phyloP scores from a whole-genome alignment of 1,140 invertebrate species.

The Diorhabda sublineata region DNA sequence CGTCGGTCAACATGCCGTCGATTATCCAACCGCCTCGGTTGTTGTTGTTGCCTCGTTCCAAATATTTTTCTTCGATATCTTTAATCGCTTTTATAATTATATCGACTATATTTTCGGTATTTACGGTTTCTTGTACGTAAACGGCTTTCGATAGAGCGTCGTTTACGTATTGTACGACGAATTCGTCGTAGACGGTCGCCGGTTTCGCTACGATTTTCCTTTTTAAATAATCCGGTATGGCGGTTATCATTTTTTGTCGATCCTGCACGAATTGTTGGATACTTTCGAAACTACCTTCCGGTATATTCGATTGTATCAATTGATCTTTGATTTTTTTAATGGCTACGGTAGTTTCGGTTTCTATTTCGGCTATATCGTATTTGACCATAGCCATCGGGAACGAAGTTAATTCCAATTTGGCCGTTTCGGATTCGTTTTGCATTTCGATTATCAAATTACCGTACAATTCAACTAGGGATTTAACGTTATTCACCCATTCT shows the following conservation, averaged over 20 bases:
- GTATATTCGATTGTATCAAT: conserved; percentile 22
- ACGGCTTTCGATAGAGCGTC: conserved; percentile 45
- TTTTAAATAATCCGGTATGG: conserved; percentile 33
- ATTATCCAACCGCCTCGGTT: conserved; percentile 53
- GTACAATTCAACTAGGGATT: conserved; percentile 18
- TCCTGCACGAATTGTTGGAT: conserved; percentile 26
- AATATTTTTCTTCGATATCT: conserved; percentile 42
- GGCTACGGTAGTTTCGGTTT: conserved; percentile 24
- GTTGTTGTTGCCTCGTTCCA: conserved; percentile 33
- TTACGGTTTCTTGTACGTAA: conserved; percentile 42
- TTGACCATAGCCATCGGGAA: conserved; percentile 31
- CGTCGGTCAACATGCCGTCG: conserved; percentile 52
- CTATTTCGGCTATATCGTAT: conserved; percentile 19
- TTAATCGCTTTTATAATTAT: conserved; percentile 46
- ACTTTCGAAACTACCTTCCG: conserved; percentile 17
- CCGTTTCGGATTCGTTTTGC: conserved; percentile 20
- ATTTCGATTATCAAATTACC: conserved; percentile 12
- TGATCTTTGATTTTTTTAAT: conserved; percentile 22
- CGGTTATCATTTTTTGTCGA: conserved; percentile 22
- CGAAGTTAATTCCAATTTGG: conserved; percentile 32
- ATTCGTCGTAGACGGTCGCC: conserved; percentile 34
- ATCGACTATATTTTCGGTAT: conserved; percentile 27
- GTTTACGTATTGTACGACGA: conserved; percentile 40
- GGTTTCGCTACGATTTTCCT: conserved; percentile 22
- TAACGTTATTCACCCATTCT: conserved; percentile 24